Evolutionary conservation across 2,113 vertebrate genomes (phyloP).

Genomic region (Podarcis raffonei): DNA sequence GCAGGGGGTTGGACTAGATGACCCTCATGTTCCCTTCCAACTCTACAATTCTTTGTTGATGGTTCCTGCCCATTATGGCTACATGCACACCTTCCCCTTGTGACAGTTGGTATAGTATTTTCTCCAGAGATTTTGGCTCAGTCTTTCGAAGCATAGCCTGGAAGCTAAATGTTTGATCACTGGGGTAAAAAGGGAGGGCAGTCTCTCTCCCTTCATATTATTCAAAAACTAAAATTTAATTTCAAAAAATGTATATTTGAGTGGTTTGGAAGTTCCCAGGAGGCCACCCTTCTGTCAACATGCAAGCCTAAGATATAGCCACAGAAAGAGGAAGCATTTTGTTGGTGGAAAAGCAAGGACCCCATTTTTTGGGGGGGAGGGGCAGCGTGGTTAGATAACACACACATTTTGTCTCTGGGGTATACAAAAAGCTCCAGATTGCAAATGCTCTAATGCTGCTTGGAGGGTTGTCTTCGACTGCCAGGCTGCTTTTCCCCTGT

Average conservation of each 20-base stretch:
- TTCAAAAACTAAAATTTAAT: constrained; percentile 64
- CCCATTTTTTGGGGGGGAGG: background rate
- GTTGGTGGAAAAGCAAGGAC: background rate
- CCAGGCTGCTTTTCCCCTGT: constrained; percentile 40
- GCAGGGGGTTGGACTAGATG: too few relatives aligned
- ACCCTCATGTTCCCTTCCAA: too few relatives aligned
- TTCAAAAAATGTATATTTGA: background rate
- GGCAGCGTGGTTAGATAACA: constrained; percentile 56
- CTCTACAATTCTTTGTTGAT: background rate
- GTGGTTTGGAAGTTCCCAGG: constrained; percentile 40
- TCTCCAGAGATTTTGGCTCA: rapidly evolving
- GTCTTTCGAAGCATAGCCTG: rapidly evolving
- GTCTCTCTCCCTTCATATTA: background rate
- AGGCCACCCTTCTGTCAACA: constrained; percentile 42
- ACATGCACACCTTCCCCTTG: background rate
- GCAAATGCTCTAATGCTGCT: constrained; percentile 39
- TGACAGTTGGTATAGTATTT: background rate
- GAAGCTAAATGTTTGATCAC: background rate
- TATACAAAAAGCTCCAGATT: constrained; percentile 42
- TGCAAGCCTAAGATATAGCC: constrained; percentile 49
- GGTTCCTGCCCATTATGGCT: background rate
- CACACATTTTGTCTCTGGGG: constrained; percentile 43
- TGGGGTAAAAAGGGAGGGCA: background rate
- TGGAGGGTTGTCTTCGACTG: constrained; percentile 34
- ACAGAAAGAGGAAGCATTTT: constrained; percentile 42